These are phyloP conservation scores for Epinotia ramella DNA, from an alignment of 2,888 invertebrate genomes.

Conservation along the genomic window DNA sequence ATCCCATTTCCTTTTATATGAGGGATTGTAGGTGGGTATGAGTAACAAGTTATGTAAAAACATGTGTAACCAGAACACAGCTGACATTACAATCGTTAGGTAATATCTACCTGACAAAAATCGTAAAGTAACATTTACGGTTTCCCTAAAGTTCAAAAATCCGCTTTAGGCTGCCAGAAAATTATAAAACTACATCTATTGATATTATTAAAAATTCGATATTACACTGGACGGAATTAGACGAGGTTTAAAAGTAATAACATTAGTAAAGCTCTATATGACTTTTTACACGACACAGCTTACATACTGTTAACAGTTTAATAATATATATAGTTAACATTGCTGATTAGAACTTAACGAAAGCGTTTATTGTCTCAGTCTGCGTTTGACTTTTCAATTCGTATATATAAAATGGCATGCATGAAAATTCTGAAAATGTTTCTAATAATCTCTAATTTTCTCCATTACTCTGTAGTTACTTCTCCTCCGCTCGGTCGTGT, in stretches of 20 bases:
- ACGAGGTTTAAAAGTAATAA: constrained; percentile 63
- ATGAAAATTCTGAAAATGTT: constrained; percentile 48
- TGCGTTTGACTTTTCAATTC: constrained; percentile 68
- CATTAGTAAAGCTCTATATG: constrained; percentile 82
- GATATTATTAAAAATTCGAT: constrained; percentile 55
- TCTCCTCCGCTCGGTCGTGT: constrained; percentile 71
- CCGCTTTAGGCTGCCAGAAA: constrained; percentile 19
- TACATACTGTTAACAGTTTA: constrained; percentile 66
- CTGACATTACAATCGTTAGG: constrained; percentile 7
- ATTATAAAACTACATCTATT: constrained; percentile 34
- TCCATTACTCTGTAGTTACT: constrained; percentile 80
- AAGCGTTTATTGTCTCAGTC: constrained; percentile 74
- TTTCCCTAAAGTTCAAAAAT: constrained; percentile 12
- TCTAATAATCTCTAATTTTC: constrained; percentile 80
- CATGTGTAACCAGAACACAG: constrained; percentile 1
- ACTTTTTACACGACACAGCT: constrained; percentile 78
- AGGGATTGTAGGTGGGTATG: constrained; percentile 36
- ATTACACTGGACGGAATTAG: constrained; percentile 70
- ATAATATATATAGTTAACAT: constrained; percentile 63
- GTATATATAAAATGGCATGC: constrained; percentile 54
- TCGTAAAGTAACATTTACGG: constrained; percentile 9
- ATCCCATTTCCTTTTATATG: constrained; percentile 20
- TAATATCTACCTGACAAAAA: constrained; percentile 22
- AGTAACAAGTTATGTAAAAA: constrained; percentile 27
- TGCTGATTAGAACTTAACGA: constrained; percentile 62